These are phyloP conservation scores for Xestia sexstrigata DNA, from an alignment of 2,888 invertebrate genomes.

Conservation along the genomic window DNA sequence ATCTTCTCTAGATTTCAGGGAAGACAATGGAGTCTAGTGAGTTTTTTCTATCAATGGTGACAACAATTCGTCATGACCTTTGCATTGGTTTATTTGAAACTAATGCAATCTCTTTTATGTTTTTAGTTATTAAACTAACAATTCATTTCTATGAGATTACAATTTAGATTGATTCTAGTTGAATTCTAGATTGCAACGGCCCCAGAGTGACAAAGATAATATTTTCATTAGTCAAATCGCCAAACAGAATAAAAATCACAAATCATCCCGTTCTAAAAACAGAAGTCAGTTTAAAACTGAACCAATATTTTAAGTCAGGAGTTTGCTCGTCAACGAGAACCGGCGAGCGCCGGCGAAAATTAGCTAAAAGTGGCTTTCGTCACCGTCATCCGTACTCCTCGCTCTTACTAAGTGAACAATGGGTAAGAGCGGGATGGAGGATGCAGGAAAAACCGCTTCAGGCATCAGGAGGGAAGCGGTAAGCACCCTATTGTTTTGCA, in stretches of 20 bases:
- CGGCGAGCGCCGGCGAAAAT: constrained; percentile 85
- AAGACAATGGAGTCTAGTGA: background rate
- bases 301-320: constrained; percentile 76
- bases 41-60: background rate
- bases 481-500: constrained; percentile 89
- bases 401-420: constrained; percentile 62
- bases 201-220: background rate
- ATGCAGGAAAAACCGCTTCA: constrained; percentile 84
- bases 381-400: constrained; percentile 74
- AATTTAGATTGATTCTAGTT: background rate
- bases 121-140: background rate
- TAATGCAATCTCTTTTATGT: no score
- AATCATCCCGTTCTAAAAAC: constrained; percentile 18
- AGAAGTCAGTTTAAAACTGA: constrained; percentile 70
- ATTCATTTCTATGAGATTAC: background rate
- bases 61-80: no score
- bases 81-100: no score
- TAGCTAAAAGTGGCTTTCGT: constrained; percentile 88
- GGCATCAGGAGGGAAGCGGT: constrained; percentile 86
- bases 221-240: background rate
- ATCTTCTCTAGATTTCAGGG: background rate
- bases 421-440: constrained; percentile 74
- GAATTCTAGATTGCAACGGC: background rate
- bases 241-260: constrained; percentile 34
- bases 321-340: constrained; percentile 78